These are phyloP conservation scores for Spinibarbus caldwelli DNA, from an alignment of 2,797 vertebrate genomes.

Conservation along the genomic window DNA sequence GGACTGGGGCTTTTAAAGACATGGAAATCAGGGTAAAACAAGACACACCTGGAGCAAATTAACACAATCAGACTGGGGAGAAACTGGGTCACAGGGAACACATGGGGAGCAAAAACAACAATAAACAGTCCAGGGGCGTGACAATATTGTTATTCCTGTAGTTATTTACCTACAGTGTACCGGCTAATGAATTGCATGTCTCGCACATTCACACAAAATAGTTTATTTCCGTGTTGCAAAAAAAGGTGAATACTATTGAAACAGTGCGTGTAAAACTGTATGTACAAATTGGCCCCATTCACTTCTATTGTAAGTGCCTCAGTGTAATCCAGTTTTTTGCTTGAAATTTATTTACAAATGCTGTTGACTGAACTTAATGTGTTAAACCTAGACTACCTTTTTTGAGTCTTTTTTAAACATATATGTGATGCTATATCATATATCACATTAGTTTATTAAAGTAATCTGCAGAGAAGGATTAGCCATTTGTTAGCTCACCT, in stretches of 20 bases:
- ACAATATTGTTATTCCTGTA: too few relatives aligned
- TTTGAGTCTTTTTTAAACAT: neutral
- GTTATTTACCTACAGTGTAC: too few relatives aligned
- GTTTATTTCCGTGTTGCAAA: neutral
- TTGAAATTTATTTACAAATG: neutral
- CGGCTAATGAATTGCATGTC: too few relatives aligned
- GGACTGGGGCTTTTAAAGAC: too few relatives aligned
- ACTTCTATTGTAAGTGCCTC: neutral
- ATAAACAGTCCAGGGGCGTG: too few relatives aligned
- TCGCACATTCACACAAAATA: too few relatives aligned
- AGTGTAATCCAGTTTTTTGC: neutral
- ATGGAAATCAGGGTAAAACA: too few relatives aligned
- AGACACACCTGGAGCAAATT: too few relatives aligned
- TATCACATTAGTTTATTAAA: conserved; percentile 18
- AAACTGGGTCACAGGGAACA: too few relatives aligned
- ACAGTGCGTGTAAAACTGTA: too few relatives aligned
- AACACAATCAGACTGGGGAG: too few relatives aligned
- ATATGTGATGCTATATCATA: neutral
- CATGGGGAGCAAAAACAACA: too few relatives aligned
- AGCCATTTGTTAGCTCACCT: neutral
- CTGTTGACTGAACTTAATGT: neutral
- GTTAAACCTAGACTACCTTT: neutral
- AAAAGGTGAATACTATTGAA: neutral
- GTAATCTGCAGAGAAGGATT: neutral
- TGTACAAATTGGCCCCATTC: neutral